Conservation (phyloP, 2,797 vertebrate species). For the Melanotaenia pygmaea region DNA sequence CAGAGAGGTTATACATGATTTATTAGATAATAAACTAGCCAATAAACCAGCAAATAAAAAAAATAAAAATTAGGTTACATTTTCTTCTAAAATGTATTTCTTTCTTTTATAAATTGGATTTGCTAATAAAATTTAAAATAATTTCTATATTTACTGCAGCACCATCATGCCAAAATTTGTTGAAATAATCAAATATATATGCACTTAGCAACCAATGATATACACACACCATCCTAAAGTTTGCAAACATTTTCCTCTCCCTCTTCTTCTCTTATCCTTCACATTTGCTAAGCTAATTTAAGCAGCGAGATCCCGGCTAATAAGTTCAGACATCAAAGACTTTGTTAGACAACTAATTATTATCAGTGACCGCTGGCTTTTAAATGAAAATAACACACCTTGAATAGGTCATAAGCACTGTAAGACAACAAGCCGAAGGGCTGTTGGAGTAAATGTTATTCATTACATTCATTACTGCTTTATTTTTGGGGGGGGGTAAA, state of each 20-base stretch:
- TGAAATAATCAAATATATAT: background rate
- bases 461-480: constrained; percentile 44
- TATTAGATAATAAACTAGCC: constrained; percentile 28
- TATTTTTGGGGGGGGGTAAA: background rate
- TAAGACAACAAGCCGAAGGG: constrained; percentile 26
- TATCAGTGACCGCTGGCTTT: constrained; percentile 51
- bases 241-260: constrained; percentile 39
- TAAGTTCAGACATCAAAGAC: constrained; percentile 52
- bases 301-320: constrained; percentile 35
- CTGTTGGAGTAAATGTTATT: constrained; percentile 50
- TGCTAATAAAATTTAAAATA: constrained; percentile 5
- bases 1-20: constrained; percentile 22
- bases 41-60: no score
- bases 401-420: constrained; percentile 73
- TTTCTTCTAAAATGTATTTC: constrained; percentile 27
- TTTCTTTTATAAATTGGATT: constrained; percentile 59
- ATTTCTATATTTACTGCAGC: constrained; percentile 42
- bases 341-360: constrained; percentile 47
- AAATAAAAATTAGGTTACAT: constrained; percentile 29
- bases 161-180: background rate
- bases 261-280: constrained; percentile 32
- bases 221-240: constrained; percentile 9
- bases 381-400: constrained; percentile 70
- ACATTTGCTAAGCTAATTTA: constrained; percentile 46
- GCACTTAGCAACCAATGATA: constrained; percentile 23